A percentile compares a stretch with the other conserved stretches of the same genome.
These are phyloP conservation scores for Zaprionus africanus DNA, from an alignment of 1,140 invertebrate species.

Conservation along the genomic window DNA sequence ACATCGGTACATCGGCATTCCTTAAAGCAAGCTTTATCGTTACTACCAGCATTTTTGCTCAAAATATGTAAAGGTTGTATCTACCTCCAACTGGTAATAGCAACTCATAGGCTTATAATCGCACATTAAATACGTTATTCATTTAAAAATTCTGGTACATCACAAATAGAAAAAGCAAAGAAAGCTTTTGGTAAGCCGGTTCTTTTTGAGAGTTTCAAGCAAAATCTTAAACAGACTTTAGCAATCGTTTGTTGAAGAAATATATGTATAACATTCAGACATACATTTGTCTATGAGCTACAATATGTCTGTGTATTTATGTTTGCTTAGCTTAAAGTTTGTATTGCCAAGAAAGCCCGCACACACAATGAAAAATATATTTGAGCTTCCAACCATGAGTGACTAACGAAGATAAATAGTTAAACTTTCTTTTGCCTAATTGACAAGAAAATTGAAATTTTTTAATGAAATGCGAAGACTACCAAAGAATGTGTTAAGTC, in stretches of 20 bases:
- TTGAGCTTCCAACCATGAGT: constrained; percentile 13
- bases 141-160: neutral
- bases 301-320: neutral
- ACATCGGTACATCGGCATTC: constrained; percentile 1
- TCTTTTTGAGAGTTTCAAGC: neutral
- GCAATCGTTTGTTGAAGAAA: neutral
- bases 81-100: neutral
- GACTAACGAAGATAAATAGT: constrained; percentile 72
- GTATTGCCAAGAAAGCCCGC: constrained; percentile 25
- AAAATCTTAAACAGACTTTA: neutral
- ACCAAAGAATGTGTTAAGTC: constrained; percentile 54
- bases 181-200: neutral
- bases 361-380: constrained; percentile 14
- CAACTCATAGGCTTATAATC: neutral
- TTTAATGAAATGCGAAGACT: constrained; percentile 70
- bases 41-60: neutral
- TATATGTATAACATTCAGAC: neutral
- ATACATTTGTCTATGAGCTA: neutral
- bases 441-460: constrained; percentile 78
- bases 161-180: neutral
- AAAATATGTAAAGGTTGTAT: neutral
- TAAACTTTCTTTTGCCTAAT: constrained; percentile 68
- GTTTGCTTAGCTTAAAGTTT: constrained; percentile 36
- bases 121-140: neutral
- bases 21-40: neutral